These are phyloP conservation scores for Pristionchus japonicus DNA, from an alignment of 2,888 invertebrate species.

Conservation along the genomic window DNA sequence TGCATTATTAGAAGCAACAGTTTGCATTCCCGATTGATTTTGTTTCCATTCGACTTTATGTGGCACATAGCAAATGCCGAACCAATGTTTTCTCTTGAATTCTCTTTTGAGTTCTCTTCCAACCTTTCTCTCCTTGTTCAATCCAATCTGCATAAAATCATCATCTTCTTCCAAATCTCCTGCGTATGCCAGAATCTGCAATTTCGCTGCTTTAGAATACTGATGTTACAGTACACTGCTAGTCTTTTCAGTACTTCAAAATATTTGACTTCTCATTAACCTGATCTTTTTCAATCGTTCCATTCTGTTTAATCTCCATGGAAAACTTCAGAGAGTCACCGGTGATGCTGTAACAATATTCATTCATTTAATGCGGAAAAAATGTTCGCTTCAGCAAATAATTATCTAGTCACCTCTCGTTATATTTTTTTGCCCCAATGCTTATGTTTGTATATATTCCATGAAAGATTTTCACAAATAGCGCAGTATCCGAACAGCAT, in stretches of 20 bases:
- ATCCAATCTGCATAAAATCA: conserved; percentile 27
- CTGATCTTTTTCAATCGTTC: conserved; percentile 8
- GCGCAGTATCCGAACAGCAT: no score
- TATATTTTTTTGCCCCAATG: no score
- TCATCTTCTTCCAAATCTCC: conserved; percentile 34
- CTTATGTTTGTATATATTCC: not conserved
- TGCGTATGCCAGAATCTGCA: conserved; percentile 25
- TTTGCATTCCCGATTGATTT: not conserved
- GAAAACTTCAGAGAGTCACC: conserved; percentile 12
- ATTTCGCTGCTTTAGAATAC: no score
- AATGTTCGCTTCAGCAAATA: not conserved
- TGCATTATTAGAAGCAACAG: not conserved
- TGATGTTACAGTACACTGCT: no score
- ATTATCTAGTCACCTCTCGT: no score
- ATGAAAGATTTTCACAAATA: not conserved
- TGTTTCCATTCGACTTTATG: not conserved
- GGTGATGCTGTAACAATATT: conserved; percentile 2
- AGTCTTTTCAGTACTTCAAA: not conserved
- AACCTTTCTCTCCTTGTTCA: conserved; percentile 40
- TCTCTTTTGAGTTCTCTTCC: not conserved
- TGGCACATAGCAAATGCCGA: no score
- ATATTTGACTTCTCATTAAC: no score
- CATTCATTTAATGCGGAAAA: not conserved
- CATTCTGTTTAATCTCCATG: conserved; percentile 41
- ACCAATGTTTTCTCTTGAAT: no score